Base-by-base conservation (phyloP, 2,797 vertebrate species). In the Hemitrygon akajei region DNA sequence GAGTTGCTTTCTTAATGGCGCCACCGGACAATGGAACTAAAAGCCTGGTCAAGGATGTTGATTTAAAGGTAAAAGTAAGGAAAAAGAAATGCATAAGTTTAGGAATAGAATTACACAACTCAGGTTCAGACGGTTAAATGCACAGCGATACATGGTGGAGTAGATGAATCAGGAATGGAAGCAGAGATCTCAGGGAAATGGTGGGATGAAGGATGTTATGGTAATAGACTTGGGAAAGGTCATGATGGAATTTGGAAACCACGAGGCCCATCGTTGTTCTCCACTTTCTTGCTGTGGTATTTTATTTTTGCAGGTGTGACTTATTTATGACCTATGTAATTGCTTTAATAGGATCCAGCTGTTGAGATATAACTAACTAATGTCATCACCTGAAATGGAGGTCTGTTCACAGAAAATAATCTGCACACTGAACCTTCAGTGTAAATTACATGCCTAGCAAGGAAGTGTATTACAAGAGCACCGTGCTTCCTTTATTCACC, bases 401-500 rank as follows among this genome's bases (percentile, higher is more conserved):
- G 58, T 60, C 4, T 87, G 58, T 58, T 87, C 58, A 87, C 2
- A 25, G 81, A 84, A 30, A 84, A 58, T 56, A 58, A 3, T 58
- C 47, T 58, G 81, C 47, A 58, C 47, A 84, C 7, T 87, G 16
- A 87, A 63, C 12, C 84, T 60, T 87, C 58, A 63, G 30, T 87
- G 84, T 58, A 34, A 87, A 87, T 87, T 87, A 63, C 30, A 20
- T 20, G 30, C 58, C 30, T n/a, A n/a, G 56, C 84, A 63, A 87
- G 60, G 84, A 87, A 79, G n/a, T 37, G n/a, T 14, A 87, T 63
- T 87, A n/a, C 84, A 87, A 87, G 34, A 63, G 84, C 58, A 87
- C 0, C 25, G 7, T n/a, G 84, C 84, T 63, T 86, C 11, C 60
- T 58, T 87, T 63, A 63, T 63, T 63, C 58, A 63, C 30, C 58